Conservation (phyloP, 1,140 invertebrate genomes). For the Limonius californicus region DNA sequence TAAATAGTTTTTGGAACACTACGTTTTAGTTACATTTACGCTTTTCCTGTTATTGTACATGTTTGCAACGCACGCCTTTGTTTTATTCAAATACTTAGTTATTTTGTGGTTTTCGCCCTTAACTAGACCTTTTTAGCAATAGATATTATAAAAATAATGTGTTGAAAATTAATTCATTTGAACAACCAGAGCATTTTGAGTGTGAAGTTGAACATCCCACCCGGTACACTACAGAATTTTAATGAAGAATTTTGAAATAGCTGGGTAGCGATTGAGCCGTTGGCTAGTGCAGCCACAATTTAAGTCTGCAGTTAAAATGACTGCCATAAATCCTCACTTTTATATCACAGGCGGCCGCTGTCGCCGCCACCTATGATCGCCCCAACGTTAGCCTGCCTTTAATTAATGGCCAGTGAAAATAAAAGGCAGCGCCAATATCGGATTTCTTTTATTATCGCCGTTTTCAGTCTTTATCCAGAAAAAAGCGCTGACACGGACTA, state of each 20-base stretch:
- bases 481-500: not conserved
- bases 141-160: no score
- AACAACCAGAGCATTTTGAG: no score
- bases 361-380: slow-evolving; percentile 34
- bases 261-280: not conserved
- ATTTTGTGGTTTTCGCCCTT: no score
- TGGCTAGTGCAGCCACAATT: not conserved
- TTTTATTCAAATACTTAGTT: no score
- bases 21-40: no score
- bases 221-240: not conserved
- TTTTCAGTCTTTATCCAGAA: slow-evolving; percentile 4
- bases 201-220: not conserved
- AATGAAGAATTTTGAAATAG: not conserved
- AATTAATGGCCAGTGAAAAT: slow-evolving; percentile 34
- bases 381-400: slow-evolving; percentile 26
- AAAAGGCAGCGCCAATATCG: slow-evolving; percentile 30
- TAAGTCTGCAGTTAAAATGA: slow-evolving; percentile 19
- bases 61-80: no score
- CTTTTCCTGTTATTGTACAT: no score
- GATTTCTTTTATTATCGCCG: slow-evolving; percentile 22
- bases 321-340: slow-evolving; percentile 34
- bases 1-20: no score
- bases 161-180: no score
- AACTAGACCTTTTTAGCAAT: no score
- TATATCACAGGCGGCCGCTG: slow-evolving; percentile 32